Evolutionary conservation across 2,888 invertebrate species (phyloP).

Genomic region (Calliphora vomitoria): DNA sequence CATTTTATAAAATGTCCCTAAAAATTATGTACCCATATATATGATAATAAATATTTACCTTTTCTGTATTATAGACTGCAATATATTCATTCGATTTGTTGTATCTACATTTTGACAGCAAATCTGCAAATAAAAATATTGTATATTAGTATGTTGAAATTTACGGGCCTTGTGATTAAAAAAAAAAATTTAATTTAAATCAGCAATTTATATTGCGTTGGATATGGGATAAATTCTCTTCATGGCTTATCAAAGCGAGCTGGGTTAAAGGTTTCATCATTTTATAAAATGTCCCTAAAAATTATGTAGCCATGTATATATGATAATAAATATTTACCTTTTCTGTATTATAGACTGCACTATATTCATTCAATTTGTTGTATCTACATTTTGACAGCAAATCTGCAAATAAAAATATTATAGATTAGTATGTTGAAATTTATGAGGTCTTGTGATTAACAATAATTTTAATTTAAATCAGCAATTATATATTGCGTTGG

Average conservation of each 20-base stretch:
- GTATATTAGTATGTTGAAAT: too few species aligned
- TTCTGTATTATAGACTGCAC: too few species aligned
- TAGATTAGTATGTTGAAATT: too few species aligned
- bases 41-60: neutral
- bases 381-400: too few species aligned
- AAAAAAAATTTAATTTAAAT: constrained; percentile 21
- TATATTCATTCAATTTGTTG: too few species aligned
- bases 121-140: too few species aligned
- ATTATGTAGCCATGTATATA: neutral
- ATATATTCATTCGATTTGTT: too few species aligned
- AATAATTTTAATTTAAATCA: constrained; percentile 31
- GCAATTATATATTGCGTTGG: constrained; percentile 50
- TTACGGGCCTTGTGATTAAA: neutral
- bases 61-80: too few species aligned
- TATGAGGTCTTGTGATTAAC: neutral
- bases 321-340: neutral
- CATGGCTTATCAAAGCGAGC: constrained; percentile 79
- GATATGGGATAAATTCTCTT: constrained; percentile 77
- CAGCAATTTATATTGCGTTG: constrained; percentile 47
- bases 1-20: constrained; percentile 64
- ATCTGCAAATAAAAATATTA: too few species aligned
- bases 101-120: too few species aligned
- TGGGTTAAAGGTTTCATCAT: constrained; percentile 77
- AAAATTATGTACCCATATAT: neutral
- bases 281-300: constrained; percentile 8